phyloP scores from a whole-genome alignment of 30 jellyfish, hydroid and myxozoan species.

The Hydractinia echinata region DNA sequence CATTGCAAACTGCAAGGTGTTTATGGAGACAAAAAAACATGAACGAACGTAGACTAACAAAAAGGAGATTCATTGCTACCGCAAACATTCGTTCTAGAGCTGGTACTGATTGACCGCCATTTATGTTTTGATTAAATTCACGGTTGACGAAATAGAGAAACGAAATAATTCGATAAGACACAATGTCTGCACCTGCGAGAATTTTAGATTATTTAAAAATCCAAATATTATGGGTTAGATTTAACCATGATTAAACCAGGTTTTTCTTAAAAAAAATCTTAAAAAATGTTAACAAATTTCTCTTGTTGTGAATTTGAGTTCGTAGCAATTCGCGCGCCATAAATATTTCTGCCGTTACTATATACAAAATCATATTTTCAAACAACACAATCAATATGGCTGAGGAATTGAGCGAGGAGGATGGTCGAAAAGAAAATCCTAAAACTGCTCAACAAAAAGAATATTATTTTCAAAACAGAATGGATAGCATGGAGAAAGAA shows the following conservation, averaged over 20 bases:
- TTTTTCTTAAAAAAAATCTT: neutral
- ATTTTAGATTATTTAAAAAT: too few relatives aligned
- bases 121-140: neutral
- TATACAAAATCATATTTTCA: neutral
- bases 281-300: too few relatives aligned
- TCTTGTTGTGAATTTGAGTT: neutral
- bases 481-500: neutral
- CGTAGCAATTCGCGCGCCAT: neutral
- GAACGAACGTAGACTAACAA: too few relatives aligned
- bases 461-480: neutral
- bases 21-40: too few relatives aligned
- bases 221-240: neutral
- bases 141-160: neutral
- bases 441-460: neutral
- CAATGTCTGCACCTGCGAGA: too few relatives aligned
- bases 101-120: neutral
- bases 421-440: neutral
- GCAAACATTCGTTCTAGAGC: too few relatives aligned
- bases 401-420: neutral
- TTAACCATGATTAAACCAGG: neutral
- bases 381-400: slow-evolving; percentile 9
- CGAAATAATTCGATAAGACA: too few relatives aligned
- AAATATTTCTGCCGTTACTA: neutral
- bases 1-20: too few relatives aligned
- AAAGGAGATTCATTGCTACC: too few relatives aligned